A percentile compares a stretch with the other conserved stretches of the same genome.
Conservation (phyloP, 2,797 vertebrate genomes). For the Ctenopoma kingsleyae region DNA sequence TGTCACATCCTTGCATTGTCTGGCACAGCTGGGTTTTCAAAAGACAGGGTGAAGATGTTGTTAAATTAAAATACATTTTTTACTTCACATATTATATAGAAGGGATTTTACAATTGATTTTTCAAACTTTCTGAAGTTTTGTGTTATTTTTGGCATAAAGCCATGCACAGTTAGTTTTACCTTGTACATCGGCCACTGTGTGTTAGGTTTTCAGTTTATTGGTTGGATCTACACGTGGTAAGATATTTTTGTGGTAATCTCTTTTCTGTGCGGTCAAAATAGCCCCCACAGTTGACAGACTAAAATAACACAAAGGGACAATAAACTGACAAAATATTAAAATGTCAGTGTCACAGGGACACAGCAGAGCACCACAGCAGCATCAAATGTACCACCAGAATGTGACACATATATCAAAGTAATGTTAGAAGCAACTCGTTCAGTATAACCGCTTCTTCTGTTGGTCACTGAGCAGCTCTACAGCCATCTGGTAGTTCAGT, state of each 20-base stretch:
- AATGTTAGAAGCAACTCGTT: slow-evolving; percentile 1
- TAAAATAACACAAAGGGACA: slow-evolving; percentile 1
- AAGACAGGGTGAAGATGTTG: slow-evolving; percentile 1
- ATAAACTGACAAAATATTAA: neutral
- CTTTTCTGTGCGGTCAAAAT: slow-evolving; percentile 3
- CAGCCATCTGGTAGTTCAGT: neutral
- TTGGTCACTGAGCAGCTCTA: slow-evolving; percentile 4
- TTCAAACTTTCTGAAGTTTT: too few relatives aligned
- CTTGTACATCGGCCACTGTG: too few relatives aligned
- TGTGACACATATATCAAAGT: neutral
- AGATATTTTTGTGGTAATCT: slow-evolving; percentile 10
- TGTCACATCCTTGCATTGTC: neutral
- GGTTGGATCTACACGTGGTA: neutral
- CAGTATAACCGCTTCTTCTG: neutral
- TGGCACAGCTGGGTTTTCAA: slow-evolving; percentile 1
- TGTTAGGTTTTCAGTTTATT: neutral
- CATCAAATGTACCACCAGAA: neutral
- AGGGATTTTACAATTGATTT: too few relatives aligned
- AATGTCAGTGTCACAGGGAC: neutral
- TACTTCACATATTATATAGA: neutral
- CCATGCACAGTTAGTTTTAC: too few relatives aligned
- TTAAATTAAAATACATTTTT: neutral
- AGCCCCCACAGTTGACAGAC: slow-evolving; percentile 17
- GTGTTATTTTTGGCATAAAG: too few relatives aligned
- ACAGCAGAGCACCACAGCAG: neutral